Evolutionary conservation across 2,888 invertebrate species (phyloP), one percentile per base, ranked within the genome.

Genomic region (Pedicia rivosa): DNA sequence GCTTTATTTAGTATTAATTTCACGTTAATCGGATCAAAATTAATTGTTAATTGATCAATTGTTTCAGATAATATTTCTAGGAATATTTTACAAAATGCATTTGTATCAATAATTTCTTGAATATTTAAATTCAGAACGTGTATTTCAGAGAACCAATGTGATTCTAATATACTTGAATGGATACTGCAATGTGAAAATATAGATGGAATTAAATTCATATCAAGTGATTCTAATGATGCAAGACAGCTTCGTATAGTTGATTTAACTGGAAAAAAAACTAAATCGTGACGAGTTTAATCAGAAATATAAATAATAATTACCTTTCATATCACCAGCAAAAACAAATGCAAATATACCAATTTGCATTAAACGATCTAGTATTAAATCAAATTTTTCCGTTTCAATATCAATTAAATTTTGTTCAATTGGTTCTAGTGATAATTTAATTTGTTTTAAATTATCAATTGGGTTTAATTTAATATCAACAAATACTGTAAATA

Each of bases 381-480:
- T 57, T 1, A 57, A 53, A 50, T 60, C 60, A 39, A 60, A 60
- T 40, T 58, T 56, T 2, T 58, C 57, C 38, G 59, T 56, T 3
- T 50, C 43, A 22, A 53, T 54, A 43, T 60, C 59, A 0, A 29
- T 24, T 15, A 52, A 44, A 1, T 39, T 36, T 1, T 47, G 33
- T 27, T 52, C 51, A 14, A 44, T 43, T 32, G 38, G 28, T 5
- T 42, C 36, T 14, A 57, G 42, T n/a, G n/a, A n/a, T n/a, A n/a
- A n/a, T n/a, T n/a, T n/a, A n/a, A n/a, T n/a, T 7, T 49, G 39
- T 8, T 55, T 51, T 16, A 60, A 43, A 38, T 50, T 54, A 27
- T 53, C 49, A 5, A 60, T 46, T 0, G 59, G 56, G 24, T 57
- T 47, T 35, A 49, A 51, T 3, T 51, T 43, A 38, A 52, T 52